phyloP scores from a whole-genome alignment of 2,113 vertebrate species.

The Corythornis cristatus region DNA sequence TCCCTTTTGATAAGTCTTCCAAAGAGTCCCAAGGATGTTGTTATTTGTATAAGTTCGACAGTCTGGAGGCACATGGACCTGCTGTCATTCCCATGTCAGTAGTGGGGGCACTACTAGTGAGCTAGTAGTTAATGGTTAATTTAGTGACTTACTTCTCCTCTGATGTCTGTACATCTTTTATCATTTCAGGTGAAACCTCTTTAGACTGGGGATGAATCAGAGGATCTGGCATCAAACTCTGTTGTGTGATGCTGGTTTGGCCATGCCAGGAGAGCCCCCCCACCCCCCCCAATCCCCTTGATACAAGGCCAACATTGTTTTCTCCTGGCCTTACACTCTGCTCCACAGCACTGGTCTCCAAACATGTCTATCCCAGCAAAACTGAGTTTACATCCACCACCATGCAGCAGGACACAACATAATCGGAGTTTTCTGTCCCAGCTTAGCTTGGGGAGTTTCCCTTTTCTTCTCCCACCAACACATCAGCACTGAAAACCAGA shows the following conservation, averaged over 20 bases:
- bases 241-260: accelerated
- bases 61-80: neutral
- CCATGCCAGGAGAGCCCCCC: neutral
- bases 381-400: accelerated
- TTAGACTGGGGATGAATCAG: neutral
- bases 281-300: neutral
- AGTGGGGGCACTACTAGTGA: neutral
- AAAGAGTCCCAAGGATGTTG: neutral
- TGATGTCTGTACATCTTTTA: neutral
- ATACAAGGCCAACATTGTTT: neutral
- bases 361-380: accelerated
- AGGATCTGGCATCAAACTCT: neutral
- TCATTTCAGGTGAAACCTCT: neutral
- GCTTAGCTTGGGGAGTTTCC: neutral
- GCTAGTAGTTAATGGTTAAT: neutral
- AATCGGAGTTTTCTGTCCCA: accelerated
- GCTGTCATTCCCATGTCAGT: neutral
- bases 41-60: neutral
- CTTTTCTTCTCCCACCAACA: neutral
- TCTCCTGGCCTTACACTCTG: neutral
- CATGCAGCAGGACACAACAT: neutral
- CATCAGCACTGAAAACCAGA: neutral
- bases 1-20: neutral
- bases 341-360: neutral
- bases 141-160: neutral